Evolutionary conservation across 2,113 vertebrate genomes (phyloP).

Genomic region (Tupaia chinensis): DNA sequence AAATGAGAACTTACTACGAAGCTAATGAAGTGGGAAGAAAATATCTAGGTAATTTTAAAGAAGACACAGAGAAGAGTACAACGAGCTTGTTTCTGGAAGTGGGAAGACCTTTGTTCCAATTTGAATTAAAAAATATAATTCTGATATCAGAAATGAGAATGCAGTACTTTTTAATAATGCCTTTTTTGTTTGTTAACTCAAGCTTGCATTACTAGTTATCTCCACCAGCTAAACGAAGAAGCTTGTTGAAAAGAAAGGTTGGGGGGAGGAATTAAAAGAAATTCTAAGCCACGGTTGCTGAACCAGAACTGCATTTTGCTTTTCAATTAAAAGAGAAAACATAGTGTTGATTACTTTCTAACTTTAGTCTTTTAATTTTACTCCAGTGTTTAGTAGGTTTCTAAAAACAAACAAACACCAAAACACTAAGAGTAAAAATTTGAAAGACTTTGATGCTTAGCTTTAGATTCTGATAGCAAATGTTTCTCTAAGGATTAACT

Average conservation of each 20-base stretch:
- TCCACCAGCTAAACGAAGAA: constrained; percentile 79
- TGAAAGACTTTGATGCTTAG: constrained; percentile 22
- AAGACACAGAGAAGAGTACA: constrained; percentile 59
- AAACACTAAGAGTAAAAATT: not conserved
- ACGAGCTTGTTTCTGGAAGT: constrained; percentile 60
- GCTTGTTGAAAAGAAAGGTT: constrained; percentile 27
- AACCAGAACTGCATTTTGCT: constrained; percentile 78
- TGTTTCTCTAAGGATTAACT: not conserved
- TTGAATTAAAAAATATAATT: constrained; percentile 68
- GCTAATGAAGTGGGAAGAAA: constrained; percentile 68
- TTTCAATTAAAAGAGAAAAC: constrained; percentile 85
- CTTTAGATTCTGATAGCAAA: not conserved
- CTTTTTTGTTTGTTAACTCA: constrained; percentile 76
- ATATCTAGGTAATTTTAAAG: constrained; percentile 66
- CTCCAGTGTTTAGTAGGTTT: constrained; percentile 55
- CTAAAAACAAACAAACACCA: not conserved
- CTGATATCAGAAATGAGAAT: constrained; percentile 62
- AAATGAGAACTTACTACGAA: constrained; percentile 55
- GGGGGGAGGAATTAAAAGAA: constrained; percentile 67
- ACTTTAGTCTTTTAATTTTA: constrained; percentile 78
- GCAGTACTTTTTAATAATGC: not conserved
- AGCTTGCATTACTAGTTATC: constrained; percentile 55
- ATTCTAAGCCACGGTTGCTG: constrained; percentile 63
- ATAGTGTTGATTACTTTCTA: constrained; percentile 82
- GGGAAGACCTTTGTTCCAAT: constrained; percentile 51